A percentile compares a stretch with the other conserved stretches of the same genome.
Conservation (phyloP, 2,888 invertebrate genomes). For the Seira sanloemensis region DNA sequence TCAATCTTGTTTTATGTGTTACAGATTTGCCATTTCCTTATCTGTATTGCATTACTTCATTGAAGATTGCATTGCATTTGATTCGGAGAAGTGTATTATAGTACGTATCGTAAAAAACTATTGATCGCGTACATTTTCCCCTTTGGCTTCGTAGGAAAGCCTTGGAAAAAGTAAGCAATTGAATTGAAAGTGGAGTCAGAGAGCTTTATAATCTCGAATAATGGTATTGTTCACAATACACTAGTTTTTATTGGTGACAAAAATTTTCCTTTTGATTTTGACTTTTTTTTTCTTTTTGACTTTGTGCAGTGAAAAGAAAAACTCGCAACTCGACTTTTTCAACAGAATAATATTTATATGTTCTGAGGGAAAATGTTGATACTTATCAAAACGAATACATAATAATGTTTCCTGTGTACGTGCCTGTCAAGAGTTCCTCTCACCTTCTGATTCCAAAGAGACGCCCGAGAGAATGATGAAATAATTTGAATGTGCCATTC, state of each 20-base stretch:
- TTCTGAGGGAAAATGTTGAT: constrained; percentile 9
- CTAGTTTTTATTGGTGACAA: background rate
- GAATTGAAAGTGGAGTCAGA: background rate
- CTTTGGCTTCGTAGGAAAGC: background rate
- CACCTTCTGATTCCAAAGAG: constrained; percentile 9
- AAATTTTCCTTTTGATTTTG: background rate
- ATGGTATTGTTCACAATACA: background rate
- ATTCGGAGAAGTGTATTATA: no score
- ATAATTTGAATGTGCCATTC: constrained; percentile 3
- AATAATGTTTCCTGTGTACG: constrained; percentile 15
- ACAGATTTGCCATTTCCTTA: constrained; percentile 14
- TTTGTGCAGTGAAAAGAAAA: constrained; percentile 7
- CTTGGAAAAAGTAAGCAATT: background rate
- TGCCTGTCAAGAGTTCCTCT: constrained; percentile 15
- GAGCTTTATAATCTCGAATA: background rate
- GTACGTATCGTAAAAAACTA: background rate
- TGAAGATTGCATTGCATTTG: no score
- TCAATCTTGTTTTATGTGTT: constrained; percentile 12
- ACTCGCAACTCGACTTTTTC: constrained; percentile 3
- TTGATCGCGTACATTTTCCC: background rate
- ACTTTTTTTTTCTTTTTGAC: background rate
- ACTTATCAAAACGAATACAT: constrained; percentile 10
- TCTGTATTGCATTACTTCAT: background rate
- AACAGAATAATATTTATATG: constrained; percentile 6
- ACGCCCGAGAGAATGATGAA: constrained; percentile 9